These are phyloP conservation scores for Eupithecia exiguata DNA, from an alignment of 2,888 invertebrate genomes.

Conservation along the genomic window DNA sequence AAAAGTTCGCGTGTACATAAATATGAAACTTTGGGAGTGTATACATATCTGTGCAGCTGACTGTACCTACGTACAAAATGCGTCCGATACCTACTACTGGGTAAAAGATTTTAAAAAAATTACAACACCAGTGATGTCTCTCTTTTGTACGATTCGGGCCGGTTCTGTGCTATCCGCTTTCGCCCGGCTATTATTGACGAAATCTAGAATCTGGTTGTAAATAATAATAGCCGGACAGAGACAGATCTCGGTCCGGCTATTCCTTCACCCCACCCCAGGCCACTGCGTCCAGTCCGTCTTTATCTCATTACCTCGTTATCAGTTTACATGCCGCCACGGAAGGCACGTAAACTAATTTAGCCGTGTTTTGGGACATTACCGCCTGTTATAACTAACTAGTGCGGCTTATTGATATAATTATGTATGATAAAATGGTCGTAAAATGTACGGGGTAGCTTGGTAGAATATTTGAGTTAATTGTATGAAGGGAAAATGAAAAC, in stretches of 20 bases:
- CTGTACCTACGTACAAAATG: too few relatives aligned
- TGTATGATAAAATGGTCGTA: background rate
- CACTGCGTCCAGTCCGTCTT: constrained; percentile 26
- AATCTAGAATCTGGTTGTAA: too few relatives aligned
- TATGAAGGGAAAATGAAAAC: background rate
- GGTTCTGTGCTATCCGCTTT: too few relatives aligned
- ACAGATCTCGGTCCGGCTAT: background rate
- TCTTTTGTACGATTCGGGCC: too few relatives aligned
- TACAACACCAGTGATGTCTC: too few relatives aligned
- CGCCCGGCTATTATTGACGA: too few relatives aligned
- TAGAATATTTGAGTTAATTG: background rate
- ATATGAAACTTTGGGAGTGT: too few relatives aligned
- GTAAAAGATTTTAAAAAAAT: too few relatives aligned
- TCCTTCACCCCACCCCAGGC: background rate
- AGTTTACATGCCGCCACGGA: constrained; percentile 27
- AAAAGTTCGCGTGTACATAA: too few relatives aligned
- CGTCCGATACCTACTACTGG: too few relatives aligned
- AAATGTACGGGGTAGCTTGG: background rate
- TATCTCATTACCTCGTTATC: constrained; percentile 44
- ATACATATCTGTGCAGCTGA: too few relatives aligned
- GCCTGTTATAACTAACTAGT: constrained; percentile 20
- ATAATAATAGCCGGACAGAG: too few relatives aligned
- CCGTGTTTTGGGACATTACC: constrained; percentile 29
- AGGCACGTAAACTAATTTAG: constrained; percentile 34
- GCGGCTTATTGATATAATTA: constrained; percentile 5